Evolutionary conservation across 2,797 vertebrate species (phyloP), one percentile per base, ranked within the genome.

Genomic region (Tinamus major): DNA sequence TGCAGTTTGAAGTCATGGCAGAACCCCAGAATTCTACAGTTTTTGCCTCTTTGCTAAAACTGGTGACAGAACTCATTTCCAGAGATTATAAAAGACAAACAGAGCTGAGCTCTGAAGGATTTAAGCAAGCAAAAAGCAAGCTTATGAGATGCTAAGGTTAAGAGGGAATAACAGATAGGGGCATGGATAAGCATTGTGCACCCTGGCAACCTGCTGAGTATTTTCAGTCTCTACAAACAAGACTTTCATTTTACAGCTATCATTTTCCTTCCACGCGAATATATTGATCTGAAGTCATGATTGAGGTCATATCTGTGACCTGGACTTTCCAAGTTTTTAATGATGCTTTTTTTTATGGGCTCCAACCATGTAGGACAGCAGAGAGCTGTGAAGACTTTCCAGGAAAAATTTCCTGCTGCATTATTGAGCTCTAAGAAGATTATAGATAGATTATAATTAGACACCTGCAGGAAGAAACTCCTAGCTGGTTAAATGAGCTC

Each of bases 401-500:
- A 91, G 71, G 71, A 86, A 79, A 1, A 1, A 42, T 81, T 91
- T 81, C 82, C 89, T 86, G 58, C 19, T 62, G 31, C 59, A 35
- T 59, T 65, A 41, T 17, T 23, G 78, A 91, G 67, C 46, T 80
- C 27, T 48, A 70, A 81, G n/a, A 21, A n/a, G 79, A 42, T 87
- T 74, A 61, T 2, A n/a, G 23, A 15, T 55, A 27, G 33, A 39
- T 78, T 70, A 65, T 86, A 93, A 83, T 62, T 59, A 88, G 74
- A 63, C 48, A 71, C 26, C 3, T 62, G 53, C n/a, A 35, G 31
- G 80, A 89, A 77, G 70, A 68, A 95, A 58, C 63, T 14, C 63
- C 17, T 64, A 71, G 77, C 51, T 82, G 70, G 74, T 95, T 91
- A 95, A 95, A 90, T 71, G 78, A 64, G 68, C 64, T 62, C 77